Percentiles rank a stretch among this genome's conserved stretches.
Evolutionary conservation across 2,888 invertebrate species (phyloP).

Genomic region (Tetragnatha montana): DNA sequence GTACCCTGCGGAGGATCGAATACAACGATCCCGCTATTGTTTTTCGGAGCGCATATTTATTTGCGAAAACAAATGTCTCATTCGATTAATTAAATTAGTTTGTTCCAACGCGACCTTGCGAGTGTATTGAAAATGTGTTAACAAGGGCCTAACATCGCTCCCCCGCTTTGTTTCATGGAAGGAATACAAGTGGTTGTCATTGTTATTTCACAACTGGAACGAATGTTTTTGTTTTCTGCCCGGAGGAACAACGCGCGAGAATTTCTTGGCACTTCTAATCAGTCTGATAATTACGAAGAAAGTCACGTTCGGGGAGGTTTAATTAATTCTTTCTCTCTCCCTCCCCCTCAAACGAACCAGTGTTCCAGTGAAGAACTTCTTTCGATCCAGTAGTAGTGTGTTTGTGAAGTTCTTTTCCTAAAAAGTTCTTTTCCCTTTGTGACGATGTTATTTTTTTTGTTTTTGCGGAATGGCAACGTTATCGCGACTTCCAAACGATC

Average conservation of each 20-base stretch:
- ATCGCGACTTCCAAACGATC: slow-evolving; percentile 23
- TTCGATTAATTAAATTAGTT: background rate
- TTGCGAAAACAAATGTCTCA: background rate
- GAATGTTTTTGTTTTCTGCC: background rate
- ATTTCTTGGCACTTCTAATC: slow-evolving; percentile 27
- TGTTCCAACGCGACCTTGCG: background rate
- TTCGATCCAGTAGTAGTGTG: background rate
- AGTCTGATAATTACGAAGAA: slow-evolving; percentile 27
- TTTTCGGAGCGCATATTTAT: background rate
- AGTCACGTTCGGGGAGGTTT: slow-evolving; percentile 21
- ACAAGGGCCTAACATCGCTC: background rate
- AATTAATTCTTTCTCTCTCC: slow-evolving; percentile 17
- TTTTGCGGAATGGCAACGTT: slow-evolving; percentile 19
- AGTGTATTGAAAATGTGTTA: background rate
- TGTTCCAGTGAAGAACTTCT: background rate
- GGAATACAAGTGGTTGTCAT: background rate
- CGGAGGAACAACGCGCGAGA: background rate
- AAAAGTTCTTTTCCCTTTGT: background rate
- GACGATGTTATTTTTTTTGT: background rate
- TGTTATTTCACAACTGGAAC: background rate
- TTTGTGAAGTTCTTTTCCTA: background rate
- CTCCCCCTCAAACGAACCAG: background rate
- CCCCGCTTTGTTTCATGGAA: background rate
- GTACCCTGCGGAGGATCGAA: background rate
- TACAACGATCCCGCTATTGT: background rate